phyloP scores from a whole-genome alignment of 2,888 invertebrate species.

The Drosophila meridiana region DNA sequence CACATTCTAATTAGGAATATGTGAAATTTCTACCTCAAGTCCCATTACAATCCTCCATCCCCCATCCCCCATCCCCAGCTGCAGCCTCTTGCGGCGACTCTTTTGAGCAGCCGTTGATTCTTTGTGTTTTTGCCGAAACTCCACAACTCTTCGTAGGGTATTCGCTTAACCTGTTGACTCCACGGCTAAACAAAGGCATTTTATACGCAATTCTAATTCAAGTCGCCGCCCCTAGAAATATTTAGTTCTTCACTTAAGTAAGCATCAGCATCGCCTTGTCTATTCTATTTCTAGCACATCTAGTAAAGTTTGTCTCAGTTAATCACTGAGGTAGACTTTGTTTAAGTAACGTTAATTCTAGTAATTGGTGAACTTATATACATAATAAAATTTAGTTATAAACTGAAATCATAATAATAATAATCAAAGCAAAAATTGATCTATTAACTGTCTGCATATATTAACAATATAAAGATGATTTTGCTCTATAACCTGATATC shows the following conservation, averaged over 20 bases:
- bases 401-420: too few species aligned
- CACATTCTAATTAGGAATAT: constrained; percentile 64
- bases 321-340: background rate
- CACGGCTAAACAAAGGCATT: constrained; percentile 27
- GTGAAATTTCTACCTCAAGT: constrained; percentile 13
- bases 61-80: background rate
- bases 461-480: too few species aligned
- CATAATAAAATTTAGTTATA: too few species aligned
- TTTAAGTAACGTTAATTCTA: too few species aligned
- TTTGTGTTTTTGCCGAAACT: constrained; percentile 44
- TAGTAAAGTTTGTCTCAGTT: background rate
- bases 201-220: background rate
- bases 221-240: constrained; percentile 29
- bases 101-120: constrained; percentile 32
- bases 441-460: too few species aligned
- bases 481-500: too few species aligned
- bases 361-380: too few species aligned
- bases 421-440: too few species aligned
- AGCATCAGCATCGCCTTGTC: constrained; percentile 3
- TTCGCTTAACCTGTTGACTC: constrained; percentile 52
- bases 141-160: constrained; percentile 44
- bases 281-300: background rate
- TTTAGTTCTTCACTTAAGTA: constrained; percentile 4
- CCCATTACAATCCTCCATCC: background rate
- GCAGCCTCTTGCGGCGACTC: background rate